A percentile compares a stretch with the other conserved stretches of the same genome.
These are phyloP conservation scores for Cyanocitta stelleri DNA, from an alignment of 2,113 vertebrate species.

Conservation along the genomic window DNA sequence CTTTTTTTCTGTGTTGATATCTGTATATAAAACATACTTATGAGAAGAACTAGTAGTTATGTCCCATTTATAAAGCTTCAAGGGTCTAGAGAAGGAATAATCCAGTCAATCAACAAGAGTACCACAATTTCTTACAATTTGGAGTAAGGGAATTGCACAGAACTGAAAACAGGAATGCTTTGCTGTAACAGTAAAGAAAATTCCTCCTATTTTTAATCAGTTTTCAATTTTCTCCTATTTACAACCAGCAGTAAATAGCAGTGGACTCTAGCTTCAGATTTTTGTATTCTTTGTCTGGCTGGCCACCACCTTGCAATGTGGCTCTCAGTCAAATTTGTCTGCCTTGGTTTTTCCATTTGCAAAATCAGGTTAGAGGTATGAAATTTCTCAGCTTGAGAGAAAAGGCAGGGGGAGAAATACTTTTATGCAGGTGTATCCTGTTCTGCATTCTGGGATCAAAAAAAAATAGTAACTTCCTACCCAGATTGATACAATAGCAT, in stretches of 20 bases:
- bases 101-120: neutral
- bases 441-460: neutral
- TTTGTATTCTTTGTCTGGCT: neutral
- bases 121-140: neutral
- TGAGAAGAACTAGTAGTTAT: neutral
- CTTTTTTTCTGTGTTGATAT: neutral
- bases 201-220: neutral
- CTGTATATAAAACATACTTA: neutral
- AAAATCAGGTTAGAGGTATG: neutral
- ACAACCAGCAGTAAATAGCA: neutral
- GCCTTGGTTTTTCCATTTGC: neutral
- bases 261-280: neutral
- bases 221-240: neutral
- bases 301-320: neutral
- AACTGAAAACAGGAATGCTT: neutral
- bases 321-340: neutral
- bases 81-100: neutral
- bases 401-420: neutral
- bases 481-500: neutral
- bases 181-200: neutral
- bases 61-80: neutral
- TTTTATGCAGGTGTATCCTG: neutral
- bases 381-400: neutral
- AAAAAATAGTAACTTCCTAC: neutral
- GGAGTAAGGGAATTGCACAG: neutral